phyloP scores from a whole-genome alignment of 2,113 vertebrate species.

The Macrotus californicus region DNA sequence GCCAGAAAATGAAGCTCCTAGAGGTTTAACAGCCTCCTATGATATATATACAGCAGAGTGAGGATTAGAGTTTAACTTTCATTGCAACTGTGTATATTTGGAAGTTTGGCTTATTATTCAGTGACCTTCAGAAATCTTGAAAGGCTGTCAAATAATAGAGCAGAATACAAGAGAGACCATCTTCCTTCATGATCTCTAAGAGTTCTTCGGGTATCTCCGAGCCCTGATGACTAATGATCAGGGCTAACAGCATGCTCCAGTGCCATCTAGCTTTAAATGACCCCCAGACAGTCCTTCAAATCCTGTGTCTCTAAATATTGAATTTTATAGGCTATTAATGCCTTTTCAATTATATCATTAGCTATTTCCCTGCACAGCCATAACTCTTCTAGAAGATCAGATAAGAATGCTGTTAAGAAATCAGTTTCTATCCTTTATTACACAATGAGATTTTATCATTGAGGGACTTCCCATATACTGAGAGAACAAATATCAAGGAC shows the following conservation, averaged over 20 bases:
- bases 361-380: neutral
- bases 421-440: constrained; percentile 19
- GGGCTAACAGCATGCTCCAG: neutral
- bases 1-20: neutral
- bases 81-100: constrained; percentile 1
- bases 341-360: constrained; percentile 47
- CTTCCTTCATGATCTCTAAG: neutral
- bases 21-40: neutral
- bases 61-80: neutral
- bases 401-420: constrained; percentile 54
- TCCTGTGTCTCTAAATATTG: constrained; percentile 18
- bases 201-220: neutral
- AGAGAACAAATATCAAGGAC: neutral
- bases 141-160: neutral
- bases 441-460: constrained; percentile 33
- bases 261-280: neutral
- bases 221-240: neutral
- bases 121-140: constrained; percentile 28
- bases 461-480: neutral
- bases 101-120: neutral
- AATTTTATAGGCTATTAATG: constrained; percentile 46
- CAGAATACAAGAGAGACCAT: neutral
- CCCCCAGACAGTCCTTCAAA: constrained; percentile 36
- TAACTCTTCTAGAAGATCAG: constrained; percentile 42
- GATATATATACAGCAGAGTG: neutral